These are phyloP conservation scores for Tetragonula carbonaria DNA, from an alignment of 2,888 invertebrate genomes.

Conservation along the genomic window DNA sequence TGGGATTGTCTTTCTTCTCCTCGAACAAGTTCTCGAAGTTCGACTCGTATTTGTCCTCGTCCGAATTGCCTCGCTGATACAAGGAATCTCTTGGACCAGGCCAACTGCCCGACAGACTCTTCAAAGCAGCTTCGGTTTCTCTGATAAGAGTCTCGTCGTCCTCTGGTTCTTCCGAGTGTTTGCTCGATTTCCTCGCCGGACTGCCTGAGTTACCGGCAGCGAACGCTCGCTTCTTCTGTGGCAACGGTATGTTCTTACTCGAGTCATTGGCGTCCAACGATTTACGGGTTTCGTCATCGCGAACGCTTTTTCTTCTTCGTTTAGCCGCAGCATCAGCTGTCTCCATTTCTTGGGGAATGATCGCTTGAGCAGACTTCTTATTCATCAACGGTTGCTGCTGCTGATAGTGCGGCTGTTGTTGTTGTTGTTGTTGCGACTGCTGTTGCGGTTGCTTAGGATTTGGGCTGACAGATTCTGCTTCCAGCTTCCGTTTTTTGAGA, in stretches of 20 bases:
- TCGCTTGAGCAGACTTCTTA: slow-evolving; percentile 82
- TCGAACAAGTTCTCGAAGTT: slow-evolving; percentile 94
- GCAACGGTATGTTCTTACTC: slow-evolving; percentile 84
- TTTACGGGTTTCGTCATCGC: slow-evolving; percentile 80
- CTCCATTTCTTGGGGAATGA: slow-evolving; percentile 83
- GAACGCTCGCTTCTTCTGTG: slow-evolving; percentile 87
- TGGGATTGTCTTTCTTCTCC: slow-evolving; percentile 89
- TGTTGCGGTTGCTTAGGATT: slow-evolving; percentile 77
- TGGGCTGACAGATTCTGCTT: slow-evolving; percentile 84
- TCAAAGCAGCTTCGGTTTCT: slow-evolving; percentile 94
- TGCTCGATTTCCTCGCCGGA: slow-evolving; percentile 82
- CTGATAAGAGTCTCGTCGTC: slow-evolving; percentile 93
- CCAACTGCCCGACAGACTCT: slow-evolving; percentile 95
- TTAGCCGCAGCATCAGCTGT: slow-evolving; percentile 85
- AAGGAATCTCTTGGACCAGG: slow-evolving; percentile 88
- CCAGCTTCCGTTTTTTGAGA: slow-evolving; percentile 89
- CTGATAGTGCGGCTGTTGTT: slow-evolving; percentile 54
- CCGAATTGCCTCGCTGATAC: slow-evolving; percentile 87
- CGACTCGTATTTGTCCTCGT: slow-evolving; percentile 89
- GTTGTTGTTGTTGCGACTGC: slow-evolving; percentile 63
- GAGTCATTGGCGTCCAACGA: slow-evolving; percentile 79
- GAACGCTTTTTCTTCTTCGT: slow-evolving; percentile 84
- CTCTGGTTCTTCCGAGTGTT: slow-evolving; percentile 84
- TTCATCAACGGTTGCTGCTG: slow-evolving; percentile 70
- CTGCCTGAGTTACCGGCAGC: slow-evolving; percentile 84